These are phyloP conservation scores for Scotopteryx bipunctaria DNA, from an alignment of 2,888 invertebrate genomes.

Conservation along the genomic window DNA sequence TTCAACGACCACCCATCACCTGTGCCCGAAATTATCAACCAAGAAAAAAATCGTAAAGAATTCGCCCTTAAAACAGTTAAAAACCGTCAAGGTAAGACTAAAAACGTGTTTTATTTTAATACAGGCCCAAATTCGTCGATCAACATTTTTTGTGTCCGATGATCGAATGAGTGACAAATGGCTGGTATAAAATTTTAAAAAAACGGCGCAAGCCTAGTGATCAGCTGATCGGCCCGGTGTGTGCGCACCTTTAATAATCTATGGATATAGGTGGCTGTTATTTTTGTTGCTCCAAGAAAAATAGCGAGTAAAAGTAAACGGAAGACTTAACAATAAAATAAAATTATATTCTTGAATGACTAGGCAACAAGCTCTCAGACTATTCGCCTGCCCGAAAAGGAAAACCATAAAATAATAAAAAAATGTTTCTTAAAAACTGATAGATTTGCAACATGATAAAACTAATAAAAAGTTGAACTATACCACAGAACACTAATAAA, in stretches of 20 bases:
- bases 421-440: conserved; percentile 6
- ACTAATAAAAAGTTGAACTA: conserved; percentile 4
- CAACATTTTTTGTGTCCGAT: conserved; percentile 35
- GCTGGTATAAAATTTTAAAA: conserved; percentile 18
- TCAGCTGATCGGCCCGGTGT: conserved; percentile 31
- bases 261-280: conserved; percentile 15
- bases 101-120: conserved; percentile 35
- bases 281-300: neutral
- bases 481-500: too few species aligned
- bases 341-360: too few species aligned
- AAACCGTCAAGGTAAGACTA: conserved; percentile 23
- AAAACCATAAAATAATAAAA: too few species aligned
- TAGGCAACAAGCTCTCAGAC: too few species aligned
- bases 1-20: conserved; percentile 15
- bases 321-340: too few species aligned
- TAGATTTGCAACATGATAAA: conserved; percentile 15
- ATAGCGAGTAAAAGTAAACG: too few species aligned
- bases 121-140: conserved; percentile 32
- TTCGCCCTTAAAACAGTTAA: conserved; percentile 11
- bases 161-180: conserved; percentile 49
- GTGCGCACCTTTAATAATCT: conserved; percentile 30
- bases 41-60: conserved; percentile 12
- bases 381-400: too few species aligned
- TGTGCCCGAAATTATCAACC: conserved; percentile 13
- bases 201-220: conserved; percentile 12